Evolutionary conservation across 53 echinoderm and acorn worm genomes (phyloP).

Genomic region (Patiria pectinifera): DNA sequence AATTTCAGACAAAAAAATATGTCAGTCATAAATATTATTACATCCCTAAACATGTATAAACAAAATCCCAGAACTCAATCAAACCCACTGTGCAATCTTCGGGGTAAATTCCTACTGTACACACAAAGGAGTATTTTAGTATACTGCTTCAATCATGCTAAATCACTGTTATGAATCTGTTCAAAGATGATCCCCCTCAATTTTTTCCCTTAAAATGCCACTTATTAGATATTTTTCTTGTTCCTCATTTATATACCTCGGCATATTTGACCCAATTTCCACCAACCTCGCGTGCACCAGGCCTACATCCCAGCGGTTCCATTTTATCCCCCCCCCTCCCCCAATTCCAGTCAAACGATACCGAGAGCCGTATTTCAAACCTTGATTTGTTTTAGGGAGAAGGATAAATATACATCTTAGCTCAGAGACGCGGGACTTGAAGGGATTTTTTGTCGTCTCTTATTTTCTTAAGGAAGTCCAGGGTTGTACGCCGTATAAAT

Average conservation of each 20-base stretch:
- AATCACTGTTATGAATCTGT: too few species aligned
- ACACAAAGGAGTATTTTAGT: too few species aligned
- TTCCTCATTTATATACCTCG: neutral
- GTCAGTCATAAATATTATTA: too few species aligned
- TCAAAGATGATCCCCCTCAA: too few species aligned
- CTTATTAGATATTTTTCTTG: neutral
- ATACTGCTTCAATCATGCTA: too few species aligned
- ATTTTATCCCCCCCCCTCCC: neutral
- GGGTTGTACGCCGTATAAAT: constrained; percentile 42
- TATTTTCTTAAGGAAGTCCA: neutral
- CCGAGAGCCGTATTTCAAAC: constrained; percentile 5
- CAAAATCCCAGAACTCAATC: too few species aligned
- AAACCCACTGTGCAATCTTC: too few species aligned
- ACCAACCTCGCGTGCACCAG: constrained; percentile 15
- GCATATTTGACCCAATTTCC: constrained; percentile 34
- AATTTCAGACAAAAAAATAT: too few species aligned
- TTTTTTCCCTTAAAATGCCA: neutral
- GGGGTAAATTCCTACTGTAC: too few species aligned
- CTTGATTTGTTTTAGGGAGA: constrained; percentile 33
- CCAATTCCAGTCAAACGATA: neutral
- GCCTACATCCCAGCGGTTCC: neutral
- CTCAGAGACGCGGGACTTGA: neutral
- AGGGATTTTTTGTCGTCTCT: neutral
- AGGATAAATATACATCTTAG: constrained; percentile 43
- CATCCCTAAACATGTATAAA: too few species aligned